Conservation (phyloP, 2,113 vertebrate species). For the Theristicus caerulescens region DNA sequence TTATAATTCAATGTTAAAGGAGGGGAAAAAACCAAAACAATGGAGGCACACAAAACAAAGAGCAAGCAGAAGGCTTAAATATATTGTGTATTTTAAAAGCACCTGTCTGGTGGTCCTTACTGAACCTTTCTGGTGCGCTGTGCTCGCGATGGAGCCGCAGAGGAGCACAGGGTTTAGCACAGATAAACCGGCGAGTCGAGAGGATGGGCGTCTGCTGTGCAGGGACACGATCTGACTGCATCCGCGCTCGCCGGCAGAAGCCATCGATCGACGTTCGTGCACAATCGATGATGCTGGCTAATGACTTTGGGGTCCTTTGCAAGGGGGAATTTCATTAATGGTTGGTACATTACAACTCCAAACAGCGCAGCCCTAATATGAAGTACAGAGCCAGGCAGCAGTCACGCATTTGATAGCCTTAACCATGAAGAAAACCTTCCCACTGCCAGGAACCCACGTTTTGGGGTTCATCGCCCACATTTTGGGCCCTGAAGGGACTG, state of each 20-base stretch:
- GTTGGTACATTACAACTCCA: not conserved
- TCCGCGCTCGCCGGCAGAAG: not conserved
- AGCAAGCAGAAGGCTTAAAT: not conserved
- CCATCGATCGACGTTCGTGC: not conserved
- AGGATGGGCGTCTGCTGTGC: not conserved
- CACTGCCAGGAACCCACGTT: not conserved
- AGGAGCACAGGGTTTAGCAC: not conserved
- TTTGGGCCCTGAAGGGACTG: not conserved
- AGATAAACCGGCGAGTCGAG: fast-evolving
- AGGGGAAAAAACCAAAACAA: not conserved
- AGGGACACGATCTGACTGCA: not conserved
- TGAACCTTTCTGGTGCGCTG: not conserved
- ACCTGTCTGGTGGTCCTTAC: not conserved
- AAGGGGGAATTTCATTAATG: not conserved
- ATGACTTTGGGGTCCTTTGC: not conserved
- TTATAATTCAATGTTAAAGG: not conserved
- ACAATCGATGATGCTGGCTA: not conserved
- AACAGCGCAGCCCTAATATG: not conserved
- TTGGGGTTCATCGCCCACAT: not conserved
- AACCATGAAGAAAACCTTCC: not conserved
- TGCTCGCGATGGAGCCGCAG: fast-evolving
- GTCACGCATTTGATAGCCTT: fast-evolving
- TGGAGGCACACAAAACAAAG: not conserved
- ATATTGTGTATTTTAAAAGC: not conserved
- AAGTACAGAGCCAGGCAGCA: not conserved